A percentile compares a stretch with the other conserved stretches of the same genome.
phyloP scores from a whole-genome alignment of 2,797 vertebrate species.

The Taeniopygia guttata region DNA sequence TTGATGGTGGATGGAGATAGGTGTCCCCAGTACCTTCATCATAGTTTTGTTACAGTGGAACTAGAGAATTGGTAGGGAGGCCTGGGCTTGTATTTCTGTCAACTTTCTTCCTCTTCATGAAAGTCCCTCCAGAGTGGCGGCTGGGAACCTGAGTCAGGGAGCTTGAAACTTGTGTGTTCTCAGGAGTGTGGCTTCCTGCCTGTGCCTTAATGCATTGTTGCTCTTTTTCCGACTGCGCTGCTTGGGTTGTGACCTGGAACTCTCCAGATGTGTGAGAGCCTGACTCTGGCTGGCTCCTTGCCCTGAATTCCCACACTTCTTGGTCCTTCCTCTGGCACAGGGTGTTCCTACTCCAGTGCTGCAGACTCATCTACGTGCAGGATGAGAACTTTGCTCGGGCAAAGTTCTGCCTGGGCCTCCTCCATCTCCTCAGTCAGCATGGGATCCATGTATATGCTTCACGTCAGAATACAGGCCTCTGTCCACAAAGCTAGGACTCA shows the following conservation, averaged over 20 bases:
- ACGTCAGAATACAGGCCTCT: background rate
- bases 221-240: background rate
- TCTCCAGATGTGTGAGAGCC: background rate
- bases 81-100: background rate
- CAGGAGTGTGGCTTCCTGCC: background rate
- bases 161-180: background rate
- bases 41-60: background rate
- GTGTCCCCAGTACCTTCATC: background rate
- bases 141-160: background rate
- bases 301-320: background rate
- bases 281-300: accelerated
- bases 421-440: background rate
- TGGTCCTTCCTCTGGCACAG: accelerated
- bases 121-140: background rate
- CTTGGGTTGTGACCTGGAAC: background rate
- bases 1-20: background rate
- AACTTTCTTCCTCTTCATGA: background rate
- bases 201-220: background rate
- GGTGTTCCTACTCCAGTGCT: accelerated
- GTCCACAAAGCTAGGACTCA: background rate
- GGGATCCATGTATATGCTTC: accelerated
- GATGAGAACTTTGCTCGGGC: accelerated
- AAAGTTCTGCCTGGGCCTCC: background rate
- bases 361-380: accelerated
- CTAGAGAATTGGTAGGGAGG: background rate